phyloP scores from a whole-genome alignment of 92 coral and sea anemone species.

The Galaxea fascicularis region DNA sequence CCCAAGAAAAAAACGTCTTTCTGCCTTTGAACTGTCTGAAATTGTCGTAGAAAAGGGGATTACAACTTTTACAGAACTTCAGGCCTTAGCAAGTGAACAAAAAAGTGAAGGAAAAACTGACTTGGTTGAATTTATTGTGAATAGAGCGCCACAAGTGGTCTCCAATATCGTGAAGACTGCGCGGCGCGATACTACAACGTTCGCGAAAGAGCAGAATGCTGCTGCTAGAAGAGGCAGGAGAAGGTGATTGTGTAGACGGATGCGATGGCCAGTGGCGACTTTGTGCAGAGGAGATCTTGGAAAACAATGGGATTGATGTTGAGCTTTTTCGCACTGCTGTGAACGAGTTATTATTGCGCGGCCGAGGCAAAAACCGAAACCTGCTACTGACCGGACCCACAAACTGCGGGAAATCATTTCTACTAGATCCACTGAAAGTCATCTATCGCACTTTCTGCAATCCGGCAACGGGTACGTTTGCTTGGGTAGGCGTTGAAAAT shows the following conservation, averaged over 20 bases:
- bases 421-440: constrained; percentile 30
- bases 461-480: constrained; percentile 35
- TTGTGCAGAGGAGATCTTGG: constrained; percentile 11
- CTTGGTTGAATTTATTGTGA: constrained; percentile 52
- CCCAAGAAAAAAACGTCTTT: not conserved
- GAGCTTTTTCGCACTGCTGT: not conserved
- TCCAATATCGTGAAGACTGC: constrained; percentile 34
- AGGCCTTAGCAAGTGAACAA: constrained; percentile 55
- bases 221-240: constrained; percentile 43
- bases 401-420: constrained; percentile 29
- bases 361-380: constrained; percentile 31
- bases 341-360: not conserved
- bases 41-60: constrained; percentile 15
- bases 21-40: constrained; percentile 54
- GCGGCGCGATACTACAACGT: constrained; percentile 26
- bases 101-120: constrained; percentile 49
- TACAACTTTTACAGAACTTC: constrained; percentile 18
- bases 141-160: constrained; percentile 25
- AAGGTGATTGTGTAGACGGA: constrained; percentile 21
- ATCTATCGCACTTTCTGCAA: constrained; percentile 36
- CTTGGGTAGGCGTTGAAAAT: constrained; percentile 45
- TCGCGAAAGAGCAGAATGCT: constrained; percentile 34
- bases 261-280: constrained; percentile 47
- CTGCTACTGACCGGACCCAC: constrained; percentile 27
- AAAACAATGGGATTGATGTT: not conserved